These are phyloP conservation scores for Pelochelys cantorii DNA, from an alignment of 2,797 vertebrate genomes.

Conservation along the genomic window DNA sequence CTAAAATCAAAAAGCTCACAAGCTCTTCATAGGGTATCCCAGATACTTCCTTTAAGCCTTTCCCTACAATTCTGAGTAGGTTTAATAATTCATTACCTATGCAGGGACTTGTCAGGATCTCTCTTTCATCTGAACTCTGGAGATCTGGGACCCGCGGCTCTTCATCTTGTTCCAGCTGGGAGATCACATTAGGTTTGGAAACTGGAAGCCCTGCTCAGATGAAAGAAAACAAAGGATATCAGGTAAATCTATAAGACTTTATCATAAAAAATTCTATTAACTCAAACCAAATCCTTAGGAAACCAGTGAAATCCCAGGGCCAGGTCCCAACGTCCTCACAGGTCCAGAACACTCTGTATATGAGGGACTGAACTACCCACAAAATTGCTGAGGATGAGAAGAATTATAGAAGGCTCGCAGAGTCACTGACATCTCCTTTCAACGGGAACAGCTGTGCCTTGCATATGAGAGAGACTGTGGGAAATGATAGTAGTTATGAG, in stretches of 20 bases:
- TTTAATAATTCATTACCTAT: too few species aligned
- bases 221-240: neutral
- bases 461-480: too few species aligned
- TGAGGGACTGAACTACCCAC: neutral
- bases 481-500: too few species aligned
- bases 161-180: neutral
- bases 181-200: neutral
- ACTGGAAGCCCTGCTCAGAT: neutral
- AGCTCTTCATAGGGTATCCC: too few species aligned
- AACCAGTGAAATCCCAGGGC: neutral
- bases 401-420: too few species aligned
- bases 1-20: too few species aligned
- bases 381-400: neutral
- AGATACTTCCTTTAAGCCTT: too few species aligned
- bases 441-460: too few species aligned
- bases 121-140: neutral
- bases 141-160: neutral
- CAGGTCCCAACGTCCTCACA: neutral
- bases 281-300: neutral
- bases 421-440: too few species aligned
- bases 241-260: neutral
- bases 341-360: neutral
- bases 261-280: neutral
- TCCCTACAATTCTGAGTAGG: too few species aligned
- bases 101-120: too few species aligned